A percentile compares a stretch with the other conserved stretches of the same genome.
phyloP scores from a whole-genome alignment of 2,797 vertebrate species.

The Schizopygopsis malacanthus region DNA sequence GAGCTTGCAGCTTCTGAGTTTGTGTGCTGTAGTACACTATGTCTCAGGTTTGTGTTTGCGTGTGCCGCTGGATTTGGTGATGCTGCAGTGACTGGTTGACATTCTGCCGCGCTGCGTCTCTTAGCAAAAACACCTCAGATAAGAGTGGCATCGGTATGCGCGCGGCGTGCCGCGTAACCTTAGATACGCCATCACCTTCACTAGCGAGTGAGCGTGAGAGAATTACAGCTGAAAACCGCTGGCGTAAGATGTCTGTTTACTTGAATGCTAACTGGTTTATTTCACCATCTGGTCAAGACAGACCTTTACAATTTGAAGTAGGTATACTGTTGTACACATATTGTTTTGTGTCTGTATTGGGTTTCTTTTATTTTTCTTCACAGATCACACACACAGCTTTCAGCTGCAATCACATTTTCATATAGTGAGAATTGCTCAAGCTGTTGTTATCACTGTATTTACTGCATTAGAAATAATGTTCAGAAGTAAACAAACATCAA shows the following conservation, averaged over 20 bases:
- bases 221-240: background rate
- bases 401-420: background rate
- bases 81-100: conserved; percentile 58
- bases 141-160: conserved; percentile 62
- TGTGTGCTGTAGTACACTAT: background rate
- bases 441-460: background rate
- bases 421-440: background rate
- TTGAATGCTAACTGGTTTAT: background rate
- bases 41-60: background rate
- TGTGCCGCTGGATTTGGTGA: conserved; percentile 1
- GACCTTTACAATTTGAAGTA: background rate
- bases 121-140: conserved; percentile 40
- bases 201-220: background rate
- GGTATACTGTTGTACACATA: background rate
- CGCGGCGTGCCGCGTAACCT: conserved; percentile 61
- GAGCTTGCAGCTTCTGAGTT: background rate
- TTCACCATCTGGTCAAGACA: background rate
- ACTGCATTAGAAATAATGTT: background rate
- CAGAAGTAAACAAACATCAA: background rate
- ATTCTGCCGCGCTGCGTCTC: conserved; percentile 34
- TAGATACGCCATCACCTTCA: conserved; percentile 69
- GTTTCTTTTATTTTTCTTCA: background rate
- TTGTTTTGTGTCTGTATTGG: no score
- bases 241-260: background rate
- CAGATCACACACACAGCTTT: background rate